phyloP scores from a whole-genome alignment of 2,113 vertebrate species.

The Todiramphus saurophagus region DNA sequence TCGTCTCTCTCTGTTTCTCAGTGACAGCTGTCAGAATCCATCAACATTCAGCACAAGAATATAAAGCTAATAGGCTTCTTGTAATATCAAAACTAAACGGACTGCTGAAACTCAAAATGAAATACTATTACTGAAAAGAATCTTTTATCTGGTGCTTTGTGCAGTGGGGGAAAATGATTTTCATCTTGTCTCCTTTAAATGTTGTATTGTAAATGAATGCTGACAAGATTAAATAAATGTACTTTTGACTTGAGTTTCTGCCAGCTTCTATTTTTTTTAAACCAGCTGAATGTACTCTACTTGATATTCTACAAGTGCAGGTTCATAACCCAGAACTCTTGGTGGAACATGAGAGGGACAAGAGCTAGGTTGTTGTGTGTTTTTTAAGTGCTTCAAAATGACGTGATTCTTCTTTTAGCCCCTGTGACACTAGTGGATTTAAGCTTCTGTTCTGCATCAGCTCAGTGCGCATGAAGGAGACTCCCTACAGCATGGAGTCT shows the following conservation, averaged over 20 bases:
- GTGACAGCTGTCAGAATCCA: conserved; percentile 72
- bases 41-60: conserved; percentile 60
- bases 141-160: conserved; percentile 70
- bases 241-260: conserved; percentile 19
- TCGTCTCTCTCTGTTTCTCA: conserved; percentile 34
- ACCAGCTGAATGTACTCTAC: neutral
- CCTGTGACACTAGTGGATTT: neutral
- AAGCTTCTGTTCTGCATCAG: neutral
- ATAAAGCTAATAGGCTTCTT: conserved; percentile 69
- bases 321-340: neutral
- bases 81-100: conserved; percentile 66
- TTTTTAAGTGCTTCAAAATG: neutral
- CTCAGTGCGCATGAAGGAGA: neutral
- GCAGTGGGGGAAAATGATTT: conserved; percentile 58
- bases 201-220: conserved; percentile 62
- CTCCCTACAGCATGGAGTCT: neutral
- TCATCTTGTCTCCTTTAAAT: conserved; percentile 53
- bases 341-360: neutral
- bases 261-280: neutral
- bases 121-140: conserved; percentile 70
- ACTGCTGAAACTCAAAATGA: conserved; percentile 67
- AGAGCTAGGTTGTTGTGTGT: neutral
- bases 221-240: conserved; percentile 67
- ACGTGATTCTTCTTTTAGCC: neutral
- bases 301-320: neutral